These are phyloP conservation scores for Cantharis rustica DNA, from an alignment of 2,888 invertebrate species.

Conservation along the genomic window DNA sequence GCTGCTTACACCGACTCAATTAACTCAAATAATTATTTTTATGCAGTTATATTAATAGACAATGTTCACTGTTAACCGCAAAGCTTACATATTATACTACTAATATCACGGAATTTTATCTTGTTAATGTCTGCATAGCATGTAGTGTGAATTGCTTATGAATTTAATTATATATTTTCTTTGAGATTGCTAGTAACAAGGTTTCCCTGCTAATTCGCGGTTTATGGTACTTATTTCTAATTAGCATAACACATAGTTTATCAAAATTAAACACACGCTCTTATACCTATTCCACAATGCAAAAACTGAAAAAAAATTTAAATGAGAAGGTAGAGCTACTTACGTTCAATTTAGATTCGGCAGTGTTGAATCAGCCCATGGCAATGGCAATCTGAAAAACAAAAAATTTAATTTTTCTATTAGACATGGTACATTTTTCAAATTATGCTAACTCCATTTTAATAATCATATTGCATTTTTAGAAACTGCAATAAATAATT, in stretches of 20 bases:
- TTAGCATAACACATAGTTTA: neutral
- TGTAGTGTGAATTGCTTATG: constrained; percentile 12
- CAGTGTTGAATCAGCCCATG: constrained; percentile 23
- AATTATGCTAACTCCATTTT: neutral
- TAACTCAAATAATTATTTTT: constrained; percentile 12
- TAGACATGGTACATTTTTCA: neutral
- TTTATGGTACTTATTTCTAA: neutral
- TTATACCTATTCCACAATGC: neutral
- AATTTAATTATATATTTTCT: constrained; percentile 11
- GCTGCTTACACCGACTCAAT: neutral
- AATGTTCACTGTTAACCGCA: constrained; percentile 11
- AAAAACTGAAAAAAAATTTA: neutral
- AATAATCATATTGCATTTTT: neutral
- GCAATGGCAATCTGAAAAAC: constrained; percentile 23
- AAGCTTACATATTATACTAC: constrained; percentile 5
- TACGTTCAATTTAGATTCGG: constrained; percentile 8
- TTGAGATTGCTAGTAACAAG: constrained; percentile 9
- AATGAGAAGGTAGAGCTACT: constrained; percentile 4
- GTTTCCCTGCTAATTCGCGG: constrained; percentile 10
- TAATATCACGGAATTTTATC: constrained; percentile 14
- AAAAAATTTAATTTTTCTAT: neutral
- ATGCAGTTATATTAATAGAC: constrained; percentile 14
- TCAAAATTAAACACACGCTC: neutral
- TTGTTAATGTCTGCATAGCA: constrained; percentile 13
- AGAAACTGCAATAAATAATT: neutral